Conservation (phyloP, 2,888 invertebrate species). For the Allygus modestus region DNA sequence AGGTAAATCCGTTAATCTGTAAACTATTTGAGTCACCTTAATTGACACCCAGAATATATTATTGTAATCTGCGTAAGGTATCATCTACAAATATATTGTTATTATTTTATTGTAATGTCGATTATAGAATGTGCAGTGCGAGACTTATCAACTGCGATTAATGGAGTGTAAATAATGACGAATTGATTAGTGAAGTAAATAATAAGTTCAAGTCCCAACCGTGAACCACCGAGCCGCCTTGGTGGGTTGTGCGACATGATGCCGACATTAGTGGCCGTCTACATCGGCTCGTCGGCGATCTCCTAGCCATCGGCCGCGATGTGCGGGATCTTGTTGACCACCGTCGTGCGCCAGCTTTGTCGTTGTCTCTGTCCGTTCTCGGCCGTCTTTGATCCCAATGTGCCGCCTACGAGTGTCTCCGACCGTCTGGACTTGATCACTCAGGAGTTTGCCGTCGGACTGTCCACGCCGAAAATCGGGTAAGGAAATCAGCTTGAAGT, state of each 20-base stretch:
- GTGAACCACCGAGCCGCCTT: too few relatives aligned
- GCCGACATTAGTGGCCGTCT: neutral
- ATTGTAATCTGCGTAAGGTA: too few relatives aligned
- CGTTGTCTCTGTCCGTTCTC: slow-evolving; percentile 32
- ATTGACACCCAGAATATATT: too few relatives aligned
- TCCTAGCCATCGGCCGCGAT: neutral
- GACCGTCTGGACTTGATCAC: slow-evolving; percentile 7
- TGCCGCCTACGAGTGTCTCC: neutral
- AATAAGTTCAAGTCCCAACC: too few relatives aligned
- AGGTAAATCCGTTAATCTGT: too few relatives aligned
- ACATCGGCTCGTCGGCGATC: neutral
- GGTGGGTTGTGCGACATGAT: neutral
- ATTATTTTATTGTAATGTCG: too few relatives aligned
- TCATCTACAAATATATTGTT: too few relatives aligned
- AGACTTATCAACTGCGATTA: too few relatives aligned
- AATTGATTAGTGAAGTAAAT: too few relatives aligned
- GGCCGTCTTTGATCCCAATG: neutral
- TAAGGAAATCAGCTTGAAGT: neutral
- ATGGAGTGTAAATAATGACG: too few relatives aligned
- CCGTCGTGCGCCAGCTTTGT: neutral
- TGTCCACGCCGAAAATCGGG: slow-evolving; percentile 52
- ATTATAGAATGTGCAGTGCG: too few relatives aligned
- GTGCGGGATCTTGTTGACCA: neutral
- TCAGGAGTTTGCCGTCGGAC: slow-evolving; percentile 20
- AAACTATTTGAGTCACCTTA: too few relatives aligned